Evolutionary conservation across 2,113 vertebrate genomes (phyloP).

Genomic region (Gasterosteus aculeatus): DNA sequence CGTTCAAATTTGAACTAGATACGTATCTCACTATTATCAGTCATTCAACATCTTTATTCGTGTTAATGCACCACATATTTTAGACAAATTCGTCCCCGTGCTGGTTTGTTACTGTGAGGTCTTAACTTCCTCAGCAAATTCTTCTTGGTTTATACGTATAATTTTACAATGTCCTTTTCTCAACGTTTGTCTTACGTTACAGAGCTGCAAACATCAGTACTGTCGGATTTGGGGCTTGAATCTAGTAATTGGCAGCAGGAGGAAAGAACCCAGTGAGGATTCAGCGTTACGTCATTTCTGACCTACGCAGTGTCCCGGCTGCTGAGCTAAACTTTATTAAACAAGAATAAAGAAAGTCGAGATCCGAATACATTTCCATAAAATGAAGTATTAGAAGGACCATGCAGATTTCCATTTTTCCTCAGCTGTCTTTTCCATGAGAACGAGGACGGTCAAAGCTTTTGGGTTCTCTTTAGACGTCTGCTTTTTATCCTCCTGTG

Average conservation of each 20-base stretch:
- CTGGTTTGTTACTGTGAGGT: constrained; percentile 13
- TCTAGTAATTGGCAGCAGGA: constrained; percentile 69
- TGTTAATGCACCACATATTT: not conserved
- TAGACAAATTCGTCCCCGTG: not conserved
- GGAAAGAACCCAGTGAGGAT: constrained; percentile 47
- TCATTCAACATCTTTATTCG: not conserved
- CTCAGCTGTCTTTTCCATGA: constrained; percentile 16
- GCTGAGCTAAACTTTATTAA: constrained; percentile 35
- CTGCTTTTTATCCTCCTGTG: constrained; percentile 54
- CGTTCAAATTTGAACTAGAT: not conserved
- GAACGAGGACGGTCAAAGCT: constrained; percentile 20
- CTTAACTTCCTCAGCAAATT: too few species aligned
- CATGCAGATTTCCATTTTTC: constrained; percentile 1
- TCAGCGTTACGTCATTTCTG: constrained; percentile 39
- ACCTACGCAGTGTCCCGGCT: constrained; percentile 41
- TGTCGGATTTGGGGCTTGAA: constrained; percentile 71
- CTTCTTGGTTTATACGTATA: constrained; percentile 24
- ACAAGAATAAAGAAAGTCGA: constrained; percentile 17
- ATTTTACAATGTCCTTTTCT: constrained; percentile 68
- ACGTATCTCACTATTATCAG: not conserved
- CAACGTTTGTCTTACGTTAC: constrained; percentile 76
- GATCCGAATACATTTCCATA: constrained; percentile 9
- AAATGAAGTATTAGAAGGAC: constrained; percentile 10
- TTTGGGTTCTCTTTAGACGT: constrained; percentile 37
- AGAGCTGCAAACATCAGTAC: constrained; percentile 57